These are phyloP conservation scores for Sebastes paucispinis DNA, from an alignment of 2,797 vertebrate species.

Conservation along the genomic window DNA sequence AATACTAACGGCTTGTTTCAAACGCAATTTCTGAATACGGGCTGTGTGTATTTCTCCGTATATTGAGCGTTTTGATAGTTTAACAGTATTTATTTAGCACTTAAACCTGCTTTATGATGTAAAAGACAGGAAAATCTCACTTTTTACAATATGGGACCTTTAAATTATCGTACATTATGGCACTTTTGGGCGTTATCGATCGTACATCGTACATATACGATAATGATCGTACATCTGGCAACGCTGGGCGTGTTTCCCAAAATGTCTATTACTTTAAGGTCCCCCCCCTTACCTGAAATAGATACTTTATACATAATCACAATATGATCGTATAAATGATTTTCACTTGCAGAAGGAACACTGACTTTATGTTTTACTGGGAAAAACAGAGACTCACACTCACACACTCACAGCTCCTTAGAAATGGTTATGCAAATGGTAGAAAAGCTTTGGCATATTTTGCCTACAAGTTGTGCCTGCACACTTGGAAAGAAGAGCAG, in stretches of 20 bases:
- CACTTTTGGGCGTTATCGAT: background rate
- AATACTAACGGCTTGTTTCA: too few species aligned
- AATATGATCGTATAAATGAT: slow-evolving; percentile 76
- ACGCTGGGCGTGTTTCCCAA: background rate
- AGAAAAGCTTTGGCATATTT: slow-evolving; percentile 83
- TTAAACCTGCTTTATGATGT: too few species aligned
- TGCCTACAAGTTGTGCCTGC: slow-evolving; percentile 82
- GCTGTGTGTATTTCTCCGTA: too few species aligned
- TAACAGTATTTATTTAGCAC: too few species aligned
- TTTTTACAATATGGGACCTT: too few species aligned
- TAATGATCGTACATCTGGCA: background rate
- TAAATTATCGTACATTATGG: background rate
- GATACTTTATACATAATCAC: slow-evolving; percentile 61
- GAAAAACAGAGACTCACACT: slow-evolving; percentile 59
- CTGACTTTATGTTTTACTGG: slow-evolving; percentile 55
- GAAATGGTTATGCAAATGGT: slow-evolving; percentile 76
- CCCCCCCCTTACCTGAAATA: slow-evolving; percentile 39
- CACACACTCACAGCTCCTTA: slow-evolving; percentile 72
- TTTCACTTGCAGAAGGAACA: slow-evolving; percentile 68
- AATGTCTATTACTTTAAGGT: slow-evolving; percentile 14
- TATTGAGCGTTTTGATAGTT: too few species aligned
- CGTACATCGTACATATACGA: background rate
- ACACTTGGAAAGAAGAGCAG: slow-evolving; percentile 77
- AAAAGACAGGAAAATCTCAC: too few species aligned
- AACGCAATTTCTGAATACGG: too few species aligned